These are phyloP conservation scores for Urocyon cinereoargenteus DNA, from an alignment of 2,797 vertebrate genomes.

Conservation along the genomic window DNA sequence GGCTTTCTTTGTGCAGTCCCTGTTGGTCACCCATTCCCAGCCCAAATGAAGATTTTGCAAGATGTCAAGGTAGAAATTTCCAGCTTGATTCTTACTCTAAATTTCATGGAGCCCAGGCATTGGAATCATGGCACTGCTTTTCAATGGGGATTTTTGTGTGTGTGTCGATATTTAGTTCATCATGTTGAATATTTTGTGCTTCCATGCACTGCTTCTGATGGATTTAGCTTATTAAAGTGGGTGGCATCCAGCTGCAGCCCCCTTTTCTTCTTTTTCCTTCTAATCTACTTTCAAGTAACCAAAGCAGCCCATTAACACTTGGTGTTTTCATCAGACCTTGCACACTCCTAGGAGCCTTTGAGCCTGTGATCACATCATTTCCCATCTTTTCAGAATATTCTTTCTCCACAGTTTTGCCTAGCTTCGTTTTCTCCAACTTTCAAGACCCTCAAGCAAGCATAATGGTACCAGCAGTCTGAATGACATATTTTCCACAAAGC, in stretches of 20 bases:
- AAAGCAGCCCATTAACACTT: background rate
- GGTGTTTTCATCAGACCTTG: background rate
- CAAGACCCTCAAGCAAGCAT: background rate
- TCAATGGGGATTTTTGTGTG: background rate
- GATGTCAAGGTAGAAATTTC: constrained; percentile 6
- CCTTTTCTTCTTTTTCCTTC: background rate
- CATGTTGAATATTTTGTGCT: background rate
- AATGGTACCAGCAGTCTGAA: too few relatives aligned
- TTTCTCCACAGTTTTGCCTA: background rate
- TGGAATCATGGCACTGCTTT: background rate
- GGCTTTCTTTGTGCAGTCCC: background rate
- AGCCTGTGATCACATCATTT: background rate
- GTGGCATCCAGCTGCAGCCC: background rate
- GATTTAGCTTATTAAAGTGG: background rate
- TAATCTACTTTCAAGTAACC: background rate
- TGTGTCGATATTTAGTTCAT: background rate
- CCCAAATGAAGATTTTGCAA: background rate
- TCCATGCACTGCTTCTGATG: background rate
- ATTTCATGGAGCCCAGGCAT: background rate
- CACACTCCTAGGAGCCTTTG: background rate
- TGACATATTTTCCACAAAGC: background rate
- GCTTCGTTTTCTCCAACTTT: background rate
- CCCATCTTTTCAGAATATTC: background rate
- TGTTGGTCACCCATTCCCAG: background rate
- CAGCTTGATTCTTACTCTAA: constrained; percentile 7